Evolutionary conservation across 2,888 invertebrate genomes (phyloP).

Genomic region (Agriopis marginaria): DNA sequence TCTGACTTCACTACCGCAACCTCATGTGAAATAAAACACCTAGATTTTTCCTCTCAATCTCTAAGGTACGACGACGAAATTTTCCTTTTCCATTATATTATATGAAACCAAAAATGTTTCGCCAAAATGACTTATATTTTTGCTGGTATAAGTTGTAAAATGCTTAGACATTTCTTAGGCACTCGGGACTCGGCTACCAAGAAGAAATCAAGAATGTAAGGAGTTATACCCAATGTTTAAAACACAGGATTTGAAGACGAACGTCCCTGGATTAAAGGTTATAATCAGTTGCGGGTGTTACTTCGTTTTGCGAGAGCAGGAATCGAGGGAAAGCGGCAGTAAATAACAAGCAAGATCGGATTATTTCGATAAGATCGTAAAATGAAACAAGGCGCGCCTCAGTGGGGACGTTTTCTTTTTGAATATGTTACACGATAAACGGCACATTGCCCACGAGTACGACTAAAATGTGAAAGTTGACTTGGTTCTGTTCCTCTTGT

Average conservation of each 20-base stretch:
- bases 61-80: constrained; percentile 64
- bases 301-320: constrained; percentile 64
- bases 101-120: constrained; percentile 52
- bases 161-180: constrained; percentile 57
- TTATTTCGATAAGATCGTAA: constrained; percentile 86
- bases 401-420: constrained; percentile 76
- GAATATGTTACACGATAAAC: constrained; percentile 74
- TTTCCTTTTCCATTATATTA: constrained; percentile 55
- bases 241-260: constrained; percentile 65
- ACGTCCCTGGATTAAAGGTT: constrained; percentile 64
- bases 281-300: constrained; percentile 61
- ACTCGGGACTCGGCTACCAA: constrained; percentile 57
- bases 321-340: constrained; percentile 80
- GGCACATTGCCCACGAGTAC: constrained; percentile 64
- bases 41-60: constrained; percentile 82
- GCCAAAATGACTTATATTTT: constrained; percentile 70
- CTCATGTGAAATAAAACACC: constrained; percentile 82
- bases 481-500: constrained; percentile 53
- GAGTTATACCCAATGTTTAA: constrained; percentile 59
- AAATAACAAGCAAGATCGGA: constrained; percentile 85
- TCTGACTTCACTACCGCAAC: constrained; percentile 73
- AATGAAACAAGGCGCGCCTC: constrained; percentile 83
- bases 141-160: constrained; percentile 57
- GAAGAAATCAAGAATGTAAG: constrained; percentile 62
- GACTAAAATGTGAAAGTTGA: constrained; percentile 66